These are phyloP conservation scores for Drosophila watanabei DNA, from an alignment of 1,140 invertebrate species.

Conservation along the genomic window DNA sequence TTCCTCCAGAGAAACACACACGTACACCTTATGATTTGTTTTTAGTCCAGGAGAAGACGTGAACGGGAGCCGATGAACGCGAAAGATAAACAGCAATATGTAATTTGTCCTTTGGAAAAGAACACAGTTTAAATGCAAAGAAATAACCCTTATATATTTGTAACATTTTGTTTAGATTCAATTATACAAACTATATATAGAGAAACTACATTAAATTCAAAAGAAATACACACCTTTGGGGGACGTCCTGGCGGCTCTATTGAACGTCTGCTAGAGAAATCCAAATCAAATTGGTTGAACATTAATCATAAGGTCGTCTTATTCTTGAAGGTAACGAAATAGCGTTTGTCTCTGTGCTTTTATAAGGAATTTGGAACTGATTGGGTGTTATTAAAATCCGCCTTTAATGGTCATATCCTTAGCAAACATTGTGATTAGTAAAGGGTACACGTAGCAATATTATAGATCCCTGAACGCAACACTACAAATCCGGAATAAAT, in stretches of 20 bases:
- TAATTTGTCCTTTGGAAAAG: conserved; percentile 39
- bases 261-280: neutral
- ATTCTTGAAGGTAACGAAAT: neutral
- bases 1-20: conserved; percentile 20
- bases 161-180: conserved; percentile 73
- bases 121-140: conserved; percentile 16
- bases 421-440: conserved; percentile 25
- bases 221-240: conserved; percentile 12
- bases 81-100: conserved; percentile 40
- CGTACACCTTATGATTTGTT: conserved; percentile 47
- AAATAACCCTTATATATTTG: conserved; percentile 59
- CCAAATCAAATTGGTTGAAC: neutral
- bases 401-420: neutral
- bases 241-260: neutral
- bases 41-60: conserved; percentile 44
- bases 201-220: conserved; percentile 30
- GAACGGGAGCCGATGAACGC: conserved; percentile 18
- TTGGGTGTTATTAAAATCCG: neutral
- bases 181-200: conserved; percentile 78
- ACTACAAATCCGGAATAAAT: neutral
- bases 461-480: neutral
- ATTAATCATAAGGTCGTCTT: conserved; percentile 3
- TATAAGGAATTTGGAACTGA: neutral
- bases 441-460: neutral
- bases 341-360: neutral